phyloP scores from a whole-genome alignment of 2,888 invertebrate genomes.

The Rambutsinella grinnellia region DNA sequence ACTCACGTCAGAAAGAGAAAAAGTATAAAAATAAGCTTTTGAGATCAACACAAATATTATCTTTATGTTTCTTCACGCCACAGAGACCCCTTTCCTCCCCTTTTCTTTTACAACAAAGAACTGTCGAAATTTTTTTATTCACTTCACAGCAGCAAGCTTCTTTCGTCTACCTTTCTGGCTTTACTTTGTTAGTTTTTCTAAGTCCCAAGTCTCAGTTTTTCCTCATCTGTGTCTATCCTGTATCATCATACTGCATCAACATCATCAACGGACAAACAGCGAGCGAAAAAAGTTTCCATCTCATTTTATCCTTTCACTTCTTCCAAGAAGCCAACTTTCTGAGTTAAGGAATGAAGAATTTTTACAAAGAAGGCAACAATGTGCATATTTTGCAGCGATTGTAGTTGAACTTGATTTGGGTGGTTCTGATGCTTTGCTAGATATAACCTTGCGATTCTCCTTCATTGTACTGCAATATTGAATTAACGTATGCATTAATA shows the following conservation, averaged over 20 bases:
- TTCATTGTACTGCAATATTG: not conserved
- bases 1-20: slow-evolving; percentile 15
- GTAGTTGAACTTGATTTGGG: slow-evolving; percentile 16
- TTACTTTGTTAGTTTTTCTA: too few species aligned
- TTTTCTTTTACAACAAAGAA: slow-evolving; percentile 10
- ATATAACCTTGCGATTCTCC: not conserved
- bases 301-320: slow-evolving; percentile 5
- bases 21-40: slow-evolving; percentile 9
- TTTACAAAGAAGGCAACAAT: slow-evolving; percentile 5
- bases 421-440: not conserved
- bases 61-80: too few species aligned
- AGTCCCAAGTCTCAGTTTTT: too few species aligned
- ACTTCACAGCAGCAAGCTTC: not conserved
- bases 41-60: too few species aligned
- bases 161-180: slow-evolving; percentile 8
- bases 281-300: slow-evolving; percentile 34
- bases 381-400: slow-evolving; percentile 12
- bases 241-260: slow-evolving; percentile 7
- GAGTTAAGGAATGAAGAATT: too few species aligned
- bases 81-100: too few species aligned
- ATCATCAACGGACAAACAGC: slow-evolving; percentile 33
- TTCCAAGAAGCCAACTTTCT: not conserved
- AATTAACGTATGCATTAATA: slow-evolving; percentile 10
- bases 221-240: too few species aligned
- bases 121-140: not conserved